These are phyloP conservation scores for Drosophila crucigera DNA, from an alignment of 2,888 invertebrate species.

Conservation along the genomic window DNA sequence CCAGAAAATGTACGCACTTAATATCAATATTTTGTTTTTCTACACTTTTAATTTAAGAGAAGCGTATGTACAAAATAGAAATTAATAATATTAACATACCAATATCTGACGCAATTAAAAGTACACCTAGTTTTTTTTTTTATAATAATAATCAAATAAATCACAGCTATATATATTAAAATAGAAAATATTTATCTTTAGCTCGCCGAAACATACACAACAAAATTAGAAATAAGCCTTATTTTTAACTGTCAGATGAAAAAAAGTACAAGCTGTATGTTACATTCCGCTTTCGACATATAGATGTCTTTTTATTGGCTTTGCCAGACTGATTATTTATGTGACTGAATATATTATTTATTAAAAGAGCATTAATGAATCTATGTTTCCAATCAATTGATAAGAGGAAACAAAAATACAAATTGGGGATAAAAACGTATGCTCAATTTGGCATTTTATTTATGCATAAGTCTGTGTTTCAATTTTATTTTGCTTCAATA, in stretches of 20 bases:
- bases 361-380: neutral
- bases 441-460: slow-evolving; percentile 2
- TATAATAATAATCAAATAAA: slow-evolving; percentile 15
- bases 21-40: slow-evolving; percentile 17
- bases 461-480: neutral
- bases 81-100: slow-evolving; percentile 28
- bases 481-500: neutral
- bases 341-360: slow-evolving; percentile 6
- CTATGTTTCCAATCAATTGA: slow-evolving; percentile 1
- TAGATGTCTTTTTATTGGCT: neutral
- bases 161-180: slow-evolving; percentile 10
- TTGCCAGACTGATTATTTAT: slow-evolving; percentile 4
- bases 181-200: slow-evolving; percentile 9
- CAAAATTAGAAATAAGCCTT: neutral
- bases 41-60: slow-evolving; percentile 21
- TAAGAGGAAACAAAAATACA: neutral
- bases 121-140: slow-evolving; percentile 35
- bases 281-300: slow-evolving; percentile 9
- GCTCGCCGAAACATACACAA: neutral
- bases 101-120: slow-evolving; percentile 31
- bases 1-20: slow-evolving; percentile 22
- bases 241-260: neutral
- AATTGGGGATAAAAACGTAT: neutral
- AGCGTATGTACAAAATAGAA: slow-evolving; percentile 40
- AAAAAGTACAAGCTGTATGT: neutral